These are phyloP conservation scores for Leucophenga varia DNA, from an alignment of 1,140 invertebrate genomes.

Conservation along the genomic window DNA sequence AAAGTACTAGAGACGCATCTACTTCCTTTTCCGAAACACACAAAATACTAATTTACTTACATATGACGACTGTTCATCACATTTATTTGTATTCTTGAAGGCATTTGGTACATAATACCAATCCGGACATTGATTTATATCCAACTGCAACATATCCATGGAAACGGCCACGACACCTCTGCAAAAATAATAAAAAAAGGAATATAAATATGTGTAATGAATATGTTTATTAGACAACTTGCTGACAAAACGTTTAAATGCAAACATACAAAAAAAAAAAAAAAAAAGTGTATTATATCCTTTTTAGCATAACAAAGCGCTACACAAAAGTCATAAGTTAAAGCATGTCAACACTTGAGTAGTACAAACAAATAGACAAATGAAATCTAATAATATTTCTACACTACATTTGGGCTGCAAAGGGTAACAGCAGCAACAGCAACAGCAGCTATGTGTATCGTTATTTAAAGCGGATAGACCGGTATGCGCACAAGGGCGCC, in stretches of 20 bases:
- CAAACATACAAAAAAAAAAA: too few relatives aligned
- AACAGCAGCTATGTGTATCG: too few relatives aligned
- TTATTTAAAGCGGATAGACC: slow-evolving; percentile 11
- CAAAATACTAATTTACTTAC: slow-evolving; percentile 66
- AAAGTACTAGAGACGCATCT: too few relatives aligned
- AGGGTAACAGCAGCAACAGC: too few relatives aligned
- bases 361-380: slow-evolving; percentile 20
- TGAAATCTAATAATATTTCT: too few relatives aligned
- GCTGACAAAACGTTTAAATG: too few relatives aligned
- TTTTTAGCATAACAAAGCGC: slow-evolving; percentile 39
- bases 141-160: slow-evolving; percentile 85
- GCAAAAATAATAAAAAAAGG: slow-evolving; percentile 52
- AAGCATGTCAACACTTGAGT: slow-evolving; percentile 38
- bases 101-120: slow-evolving; percentile 88
- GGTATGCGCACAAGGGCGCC: slow-evolving; percentile 23
- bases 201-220: too few relatives aligned
- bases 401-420: too few relatives aligned
- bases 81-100: slow-evolving; percentile 94
- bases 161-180: slow-evolving; percentile 94
- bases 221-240: too few relatives aligned
- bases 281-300: too few relatives aligned
- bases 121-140: slow-evolving; percentile 94
- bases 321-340: slow-evolving; percentile 36
- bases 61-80: slow-evolving; percentile 87
- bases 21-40: not conserved